Base-by-base conservation (phyloP, 2,888 invertebrate genomes). In the Galeruca laticollis region DNA sequence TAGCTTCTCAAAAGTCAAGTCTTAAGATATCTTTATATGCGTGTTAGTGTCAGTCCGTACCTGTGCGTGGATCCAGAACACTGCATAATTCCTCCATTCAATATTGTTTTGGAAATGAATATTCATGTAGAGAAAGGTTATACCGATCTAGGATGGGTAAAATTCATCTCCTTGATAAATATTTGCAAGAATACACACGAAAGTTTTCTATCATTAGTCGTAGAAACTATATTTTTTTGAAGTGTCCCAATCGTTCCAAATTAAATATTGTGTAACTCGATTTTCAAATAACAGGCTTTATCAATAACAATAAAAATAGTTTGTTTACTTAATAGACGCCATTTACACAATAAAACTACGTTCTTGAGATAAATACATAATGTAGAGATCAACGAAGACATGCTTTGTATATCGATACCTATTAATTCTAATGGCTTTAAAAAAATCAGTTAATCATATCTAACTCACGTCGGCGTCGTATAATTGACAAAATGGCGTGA, bases 121-220 rank as follows among this genome's bases (percentile, higher is more conserved):
- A 72, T 73, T 73, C 73, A 73, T 70, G 65, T 62, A 67, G 75
- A 76, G 75, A 76, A 77, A 77, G 76, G 75, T 75, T 73, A 75
- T 73, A 69, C 68, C 67, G 73, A 73, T 70, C 68, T 68, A 71
- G 75, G 75, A 73, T 73, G 74, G 69, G 69, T 71, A 69, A 61
- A 63, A 65, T 73, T 74, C 71, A 69, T 72, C 74, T 74, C 68
- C 71, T 75, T 76, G 74, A 70, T 74, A 76, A 68, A 71, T 70
- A 71, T 69, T 74, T 73, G 72, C 71, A 72, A 73, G 67, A 64
- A 15, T 51, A 49, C 60, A 51, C 70, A 70, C 69, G 73, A 71
- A 73, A 73, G 68, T 73, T 67, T 69, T 11, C 6, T 54, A n/a
- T 70, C 66, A 65, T 67, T 60, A 72, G 68, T 64, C 68, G 18